Evolutionary conservation across 2,888 invertebrate genomes (phyloP).

Genomic region (Macrophya alboannulata): DNA sequence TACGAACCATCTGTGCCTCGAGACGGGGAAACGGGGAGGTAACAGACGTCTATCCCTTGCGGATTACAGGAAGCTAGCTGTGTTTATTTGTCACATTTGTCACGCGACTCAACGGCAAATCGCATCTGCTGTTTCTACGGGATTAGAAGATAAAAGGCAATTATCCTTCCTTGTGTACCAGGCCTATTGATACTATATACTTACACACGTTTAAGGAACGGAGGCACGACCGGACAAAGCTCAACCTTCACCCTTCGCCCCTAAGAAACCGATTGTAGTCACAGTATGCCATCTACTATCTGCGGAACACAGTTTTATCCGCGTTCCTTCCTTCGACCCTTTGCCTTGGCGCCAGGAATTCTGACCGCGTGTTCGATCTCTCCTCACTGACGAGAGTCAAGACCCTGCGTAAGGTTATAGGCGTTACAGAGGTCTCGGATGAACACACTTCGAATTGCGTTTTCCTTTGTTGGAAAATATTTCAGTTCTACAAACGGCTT

Average conservation of each 20-base stretch:
- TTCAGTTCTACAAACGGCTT: not conserved
- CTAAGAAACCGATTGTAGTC: slow-evolving; percentile 25
- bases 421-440: not conserved
- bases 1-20: slow-evolving; percentile 55
- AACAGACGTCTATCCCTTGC: slow-evolving; percentile 62
- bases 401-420: not conserved
- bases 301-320: not conserved
- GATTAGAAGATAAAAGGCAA: slow-evolving; percentile 57
- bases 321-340: not conserved
- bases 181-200: not conserved
- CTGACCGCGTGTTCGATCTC: not conserved
- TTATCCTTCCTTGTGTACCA: slow-evolving; percentile 35
- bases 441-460: not conserved
- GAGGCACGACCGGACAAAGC: not conserved
- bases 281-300: not conserved
- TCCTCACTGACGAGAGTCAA: not conserved
- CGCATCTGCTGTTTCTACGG: slow-evolving; percentile 56
- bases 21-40: slow-evolving; percentile 47
- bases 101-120: slow-evolving; percentile 58
- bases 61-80: slow-evolving; percentile 67
- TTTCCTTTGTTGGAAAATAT: not conserved
- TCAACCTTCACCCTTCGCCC: slow-evolving; percentile 1
- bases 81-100: slow-evolving; percentile 68
- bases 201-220: not conserved
- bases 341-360: slow-evolving; percentile 7